Percentiles rank a stretch among this genome's conserved stretches.
These are phyloP conservation scores for Synanthedon vespiformis DNA, from an alignment of 2,888 invertebrate genomes.

Conservation along the genomic window DNA sequence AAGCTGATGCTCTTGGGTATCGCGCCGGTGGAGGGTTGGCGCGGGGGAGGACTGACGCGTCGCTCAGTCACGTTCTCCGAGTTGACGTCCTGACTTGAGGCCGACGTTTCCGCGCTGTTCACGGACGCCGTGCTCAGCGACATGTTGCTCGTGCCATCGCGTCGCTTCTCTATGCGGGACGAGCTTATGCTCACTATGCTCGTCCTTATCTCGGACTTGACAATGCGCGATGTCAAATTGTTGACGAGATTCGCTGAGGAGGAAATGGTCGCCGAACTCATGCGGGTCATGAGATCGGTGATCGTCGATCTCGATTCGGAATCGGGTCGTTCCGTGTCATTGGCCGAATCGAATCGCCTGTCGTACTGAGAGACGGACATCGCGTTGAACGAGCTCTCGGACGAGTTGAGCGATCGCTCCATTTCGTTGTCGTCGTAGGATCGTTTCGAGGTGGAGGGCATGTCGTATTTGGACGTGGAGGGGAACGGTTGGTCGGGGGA, in stretches of 20 bases:
- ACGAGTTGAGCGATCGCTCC: conserved; percentile 52
- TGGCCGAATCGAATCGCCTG: conserved; percentile 37
- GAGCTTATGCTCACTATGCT: conserved; percentile 57
- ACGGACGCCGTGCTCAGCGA: conserved; percentile 57
- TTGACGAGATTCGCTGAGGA: conserved; percentile 44
- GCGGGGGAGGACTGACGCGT: conserved; percentile 51
- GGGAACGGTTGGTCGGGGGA: conserved; percentile 36
- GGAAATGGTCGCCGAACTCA: conserved; percentile 53
- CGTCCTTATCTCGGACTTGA: conserved; percentile 52
- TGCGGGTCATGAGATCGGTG: conserved; percentile 53
- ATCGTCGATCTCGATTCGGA: conserved; percentile 33
- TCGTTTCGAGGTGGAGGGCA: conserved; percentile 46
- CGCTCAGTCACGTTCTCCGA: conserved; percentile 59
- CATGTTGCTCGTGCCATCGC: conserved; percentile 38
- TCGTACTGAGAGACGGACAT: conserved; percentile 48
- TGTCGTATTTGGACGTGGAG: conserved; percentile 38
- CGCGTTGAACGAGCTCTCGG: conserved; percentile 59
- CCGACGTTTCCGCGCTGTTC: conserved; percentile 55
- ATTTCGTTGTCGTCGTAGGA: conserved; percentile 56
- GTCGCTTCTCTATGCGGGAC: conserved; percentile 50
- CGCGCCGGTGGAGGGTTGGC: conserved; percentile 78
- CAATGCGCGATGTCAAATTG: conserved; percentile 43
- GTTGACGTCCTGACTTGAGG: conserved; percentile 61
- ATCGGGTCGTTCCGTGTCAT: conserved; percentile 42
- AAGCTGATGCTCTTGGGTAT: conserved; percentile 94